Evolutionary conservation across 2,797 vertebrate genomes (phyloP).

Genomic region (Catamblyrhynchus diadema): DNA sequence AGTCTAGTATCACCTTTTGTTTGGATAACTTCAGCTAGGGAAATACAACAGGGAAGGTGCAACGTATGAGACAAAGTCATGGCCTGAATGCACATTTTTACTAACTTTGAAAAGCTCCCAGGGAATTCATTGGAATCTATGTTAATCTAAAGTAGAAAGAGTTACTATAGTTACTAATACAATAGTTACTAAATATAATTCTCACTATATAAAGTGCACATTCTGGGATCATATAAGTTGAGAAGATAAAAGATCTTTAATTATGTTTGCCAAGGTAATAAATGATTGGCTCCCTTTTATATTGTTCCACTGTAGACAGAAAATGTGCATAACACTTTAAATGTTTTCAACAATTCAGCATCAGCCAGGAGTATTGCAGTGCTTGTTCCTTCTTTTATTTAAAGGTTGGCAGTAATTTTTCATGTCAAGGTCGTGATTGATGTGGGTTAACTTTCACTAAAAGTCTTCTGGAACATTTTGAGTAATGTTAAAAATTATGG

Average conservation of each 20-base stretch:
- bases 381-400: conserved; percentile 45
- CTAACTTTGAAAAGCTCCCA: not conserved
- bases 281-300: conserved; percentile 21
- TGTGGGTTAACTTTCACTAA: conserved; percentile 64
- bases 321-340: not conserved
- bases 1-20: not conserved
- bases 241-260: conserved; percentile 63
- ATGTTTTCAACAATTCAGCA: conserved; percentile 44
- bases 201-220: conserved; percentile 2
- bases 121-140: conserved; percentile 33
- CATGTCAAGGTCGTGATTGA: conserved; percentile 63
- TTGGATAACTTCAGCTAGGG: not conserved
- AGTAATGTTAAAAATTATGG: conserved; percentile 59
- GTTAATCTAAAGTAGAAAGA: conserved; percentile 37
- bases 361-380: not conserved
- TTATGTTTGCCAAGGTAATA: conserved; percentile 49
- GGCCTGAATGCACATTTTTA: not conserved
- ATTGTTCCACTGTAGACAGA: not conserved
- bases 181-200: conserved; percentile 54
- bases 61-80: not conserved
- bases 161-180: conserved; percentile 64
- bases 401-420: conserved; percentile 62
- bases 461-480: conserved; percentile 64
- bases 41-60: not conserved
- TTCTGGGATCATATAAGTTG: conserved; percentile 24